These are phyloP conservation scores for Rhyzopertha dominica DNA, from an alignment of 1,140 invertebrate species.

Conservation along the genomic window DNA sequence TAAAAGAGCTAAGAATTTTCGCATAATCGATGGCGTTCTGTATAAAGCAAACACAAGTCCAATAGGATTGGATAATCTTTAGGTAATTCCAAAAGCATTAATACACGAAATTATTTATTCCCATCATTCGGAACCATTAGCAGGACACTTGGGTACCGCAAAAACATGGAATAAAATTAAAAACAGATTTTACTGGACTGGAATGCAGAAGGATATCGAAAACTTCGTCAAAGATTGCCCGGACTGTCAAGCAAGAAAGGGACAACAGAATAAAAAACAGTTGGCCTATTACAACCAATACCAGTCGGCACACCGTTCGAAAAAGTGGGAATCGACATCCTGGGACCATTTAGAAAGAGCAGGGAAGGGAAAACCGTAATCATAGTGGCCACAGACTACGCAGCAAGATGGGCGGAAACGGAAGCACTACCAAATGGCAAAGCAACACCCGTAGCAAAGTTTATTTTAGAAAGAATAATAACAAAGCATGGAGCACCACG, in stretches of 20 bases:
- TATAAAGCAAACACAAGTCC: constrained; percentile 10
- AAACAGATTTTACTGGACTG: constrained; percentile 23
- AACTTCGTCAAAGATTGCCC: constrained; percentile 28
- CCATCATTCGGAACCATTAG: constrained; percentile 15
- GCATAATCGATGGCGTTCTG: constrained; percentile 10
- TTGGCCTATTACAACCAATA: constrained; percentile 24
- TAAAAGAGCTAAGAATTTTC: constrained; percentile 17
- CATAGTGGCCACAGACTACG: constrained; percentile 29
- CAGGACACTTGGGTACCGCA: constrained; percentile 19
- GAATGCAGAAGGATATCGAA: constrained; percentile 23
- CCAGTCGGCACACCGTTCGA: constrained; percentile 18
- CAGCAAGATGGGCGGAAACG: constrained; percentile 28
- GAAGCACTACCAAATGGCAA: constrained; percentile 21
- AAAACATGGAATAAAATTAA: constrained; percentile 25
- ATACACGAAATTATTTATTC: constrained; percentile 14
- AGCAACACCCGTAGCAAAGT: constrained; percentile 23
- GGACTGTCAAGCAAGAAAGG: constrained; percentile 24
- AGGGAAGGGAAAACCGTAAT: constrained; percentile 24
- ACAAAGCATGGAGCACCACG: constrained; percentile 24
- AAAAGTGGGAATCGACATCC: constrained; percentile 23
- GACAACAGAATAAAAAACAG: constrained; percentile 13
- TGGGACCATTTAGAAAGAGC: constrained; percentile 26
- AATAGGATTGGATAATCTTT: constrained; percentile 12
- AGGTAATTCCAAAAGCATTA: constrained; percentile 17
- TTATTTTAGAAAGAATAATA: constrained; percentile 28